A percentile compares a stretch with the other conserved stretches of the same genome.
Conservation (phyloP, 2,888 invertebrate genomes). For the Craniophora ligustri region DNA sequence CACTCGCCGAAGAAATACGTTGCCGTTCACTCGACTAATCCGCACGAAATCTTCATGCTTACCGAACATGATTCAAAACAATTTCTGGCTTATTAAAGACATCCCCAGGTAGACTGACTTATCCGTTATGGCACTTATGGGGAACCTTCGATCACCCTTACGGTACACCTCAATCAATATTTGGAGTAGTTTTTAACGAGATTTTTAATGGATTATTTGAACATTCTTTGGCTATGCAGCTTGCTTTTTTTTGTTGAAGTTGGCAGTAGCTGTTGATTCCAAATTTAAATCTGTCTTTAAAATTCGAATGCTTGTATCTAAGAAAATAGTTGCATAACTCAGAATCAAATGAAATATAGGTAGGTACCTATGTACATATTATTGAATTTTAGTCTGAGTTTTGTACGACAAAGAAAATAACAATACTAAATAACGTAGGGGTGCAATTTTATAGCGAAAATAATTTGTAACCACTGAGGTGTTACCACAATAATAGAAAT, state of each 20-base stretch:
- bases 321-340: too few species aligned
- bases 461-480: constrained; percentile 10
- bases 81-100: constrained; percentile 85
- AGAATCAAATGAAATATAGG: too few species aligned
- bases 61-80: constrained; percentile 83
- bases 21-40: constrained; percentile 77
- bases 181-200: constrained; percentile 60
- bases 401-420: constrained; percentile 12
- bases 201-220: constrained; percentile 54
- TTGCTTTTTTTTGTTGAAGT: constrained; percentile 27
- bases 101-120: constrained; percentile 72
- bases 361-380: too few species aligned
- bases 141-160: constrained; percentile 58
- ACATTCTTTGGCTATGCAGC: constrained; percentile 48
- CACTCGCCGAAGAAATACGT: constrained; percentile 63
- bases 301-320: neutral
- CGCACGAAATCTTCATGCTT: constrained; percentile 84
- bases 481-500: constrained; percentile 34
- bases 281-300: neutral
- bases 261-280: constrained; percentile 8
- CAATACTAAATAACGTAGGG: constrained; percentile 9
- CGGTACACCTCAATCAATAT: constrained; percentile 73
- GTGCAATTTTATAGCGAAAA: constrained; percentile 9
- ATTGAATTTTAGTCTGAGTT: too few species aligned
- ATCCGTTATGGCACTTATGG: constrained; percentile 58